phyloP scores from a whole-genome alignment of 2,113 vertebrate genomes.

The Antechinus flavipes region DNA sequence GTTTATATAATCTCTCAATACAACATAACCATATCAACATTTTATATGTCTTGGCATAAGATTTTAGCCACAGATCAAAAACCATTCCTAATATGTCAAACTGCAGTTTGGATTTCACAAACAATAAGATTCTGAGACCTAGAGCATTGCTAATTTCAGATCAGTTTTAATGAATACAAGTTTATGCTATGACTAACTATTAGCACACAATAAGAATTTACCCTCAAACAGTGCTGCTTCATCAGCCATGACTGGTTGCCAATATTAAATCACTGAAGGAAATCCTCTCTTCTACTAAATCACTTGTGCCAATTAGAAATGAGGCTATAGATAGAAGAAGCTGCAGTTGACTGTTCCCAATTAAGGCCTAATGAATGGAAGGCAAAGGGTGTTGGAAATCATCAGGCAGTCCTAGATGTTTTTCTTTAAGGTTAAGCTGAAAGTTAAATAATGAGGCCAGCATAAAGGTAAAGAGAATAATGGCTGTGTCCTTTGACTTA shows the following conservation, averaged over 20 bases:
- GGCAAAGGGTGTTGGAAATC: neutral
- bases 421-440: neutral
- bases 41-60: neutral
- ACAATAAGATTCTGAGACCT: neutral
- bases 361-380: slow-evolving; percentile 58
- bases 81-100: neutral
- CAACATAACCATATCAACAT: neutral
- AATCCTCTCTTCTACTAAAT: slow-evolving; percentile 79
- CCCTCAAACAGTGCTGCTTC: neutral
- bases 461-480: neutral
- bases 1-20: neutral
- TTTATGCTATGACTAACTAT: neutral
- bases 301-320: slow-evolving; percentile 82
- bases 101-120: neutral
- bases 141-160: accelerated
- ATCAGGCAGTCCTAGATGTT: neutral
- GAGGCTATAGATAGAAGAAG: slow-evolving; percentile 61
- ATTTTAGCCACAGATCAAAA: neutral
- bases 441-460: slow-evolving; percentile 40
- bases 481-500: neutral
- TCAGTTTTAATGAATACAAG: slow-evolving; percentile 19
- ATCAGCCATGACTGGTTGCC: slow-evolving; percentile 17
- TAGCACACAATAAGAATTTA: slow-evolving; percentile 21
- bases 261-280: slow-evolving; percentile 12
- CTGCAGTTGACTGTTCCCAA: slow-evolving; percentile 40